Conservation (phyloP, 2,888 invertebrate genomes). For the Macrophya alboannulata region DNA sequence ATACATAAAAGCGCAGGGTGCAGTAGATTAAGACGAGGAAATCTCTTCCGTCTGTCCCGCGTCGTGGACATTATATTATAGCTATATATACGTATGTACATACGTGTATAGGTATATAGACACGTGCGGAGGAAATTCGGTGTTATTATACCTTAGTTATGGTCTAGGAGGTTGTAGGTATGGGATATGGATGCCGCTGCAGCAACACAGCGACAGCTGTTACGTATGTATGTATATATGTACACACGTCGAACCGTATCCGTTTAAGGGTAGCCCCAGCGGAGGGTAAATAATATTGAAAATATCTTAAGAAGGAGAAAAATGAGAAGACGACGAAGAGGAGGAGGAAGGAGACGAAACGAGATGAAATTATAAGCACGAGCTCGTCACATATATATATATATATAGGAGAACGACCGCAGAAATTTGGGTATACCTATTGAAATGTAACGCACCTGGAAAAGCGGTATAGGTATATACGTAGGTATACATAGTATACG, state of each 20-base stretch:
- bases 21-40: background rate
- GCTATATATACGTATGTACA: too few species aligned
- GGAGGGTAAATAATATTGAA: conserved; percentile 1
- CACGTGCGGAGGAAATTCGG: conserved; percentile 4
- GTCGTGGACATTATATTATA: background rate
- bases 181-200: background rate
- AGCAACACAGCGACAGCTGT: background rate
- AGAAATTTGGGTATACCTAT: background rate
- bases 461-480: too few species aligned
- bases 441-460: conserved; percentile 11
- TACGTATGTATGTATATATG: background rate
- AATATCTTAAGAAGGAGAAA: background rate
- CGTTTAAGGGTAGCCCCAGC: background rate
- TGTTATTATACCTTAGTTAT: background rate
- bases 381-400: background rate
- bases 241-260: background rate
- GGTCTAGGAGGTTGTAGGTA: background rate
- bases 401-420: background rate
- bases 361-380: background rate
- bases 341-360: background rate
- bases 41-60: conserved; percentile 26
- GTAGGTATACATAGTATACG: too few species aligned
- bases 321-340: background rate
- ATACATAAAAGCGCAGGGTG: background rate
- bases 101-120: background rate